Base-by-base conservation (phyloP, 2,113 vertebrate species). In the Athene noctua region DNA sequence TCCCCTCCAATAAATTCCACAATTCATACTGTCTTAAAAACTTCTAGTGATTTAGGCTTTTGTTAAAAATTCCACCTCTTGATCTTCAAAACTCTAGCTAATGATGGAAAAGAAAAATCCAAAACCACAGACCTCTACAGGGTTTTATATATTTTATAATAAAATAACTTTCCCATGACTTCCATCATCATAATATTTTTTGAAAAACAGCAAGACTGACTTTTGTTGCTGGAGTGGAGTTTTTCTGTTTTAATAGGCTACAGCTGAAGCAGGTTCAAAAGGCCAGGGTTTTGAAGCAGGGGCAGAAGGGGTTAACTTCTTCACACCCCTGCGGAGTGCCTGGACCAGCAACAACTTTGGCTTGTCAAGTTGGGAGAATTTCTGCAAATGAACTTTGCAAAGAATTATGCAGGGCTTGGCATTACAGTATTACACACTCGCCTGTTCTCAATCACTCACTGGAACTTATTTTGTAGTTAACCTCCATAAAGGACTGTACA, bases 401-500 rank as follows among this genome's bases (percentile, higher is more conserved):
- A 98, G 98, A 98, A 96, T 98, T 98, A 98, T 96, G 98, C 96
- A 71, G 75, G 96, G 94, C 92, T 97, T 97, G 98, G 98, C 97
- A 97, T 97, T 98, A 90, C 95, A 89, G 97, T 91, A 82, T 98
- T 98, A 95, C 97, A 82, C 96, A 88, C 96, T 94, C 22, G 97
- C 98, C 98, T 97, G 98, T 97, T 98, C 97, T 98, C 97, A 98
- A 98, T 98, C 98, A 98, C 97, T 98, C 98, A 98, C 97, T 97
- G 98, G 98, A 98, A 98, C 98, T 98, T 98, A 98, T 98, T 98
- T 98, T 98, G 98, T 98, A 98, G 98, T 98, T 98, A 98, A 98
- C 98, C 98, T 98, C 98, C 98, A 98, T 98, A 98, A 98, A 98
- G 98, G 98, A 98, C 98, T 98, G 97, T 94, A 97, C 80, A 80